Conservation (phyloP, 53 echinoderm and acorn worm species). For the Actinopyga echinites region DNA sequence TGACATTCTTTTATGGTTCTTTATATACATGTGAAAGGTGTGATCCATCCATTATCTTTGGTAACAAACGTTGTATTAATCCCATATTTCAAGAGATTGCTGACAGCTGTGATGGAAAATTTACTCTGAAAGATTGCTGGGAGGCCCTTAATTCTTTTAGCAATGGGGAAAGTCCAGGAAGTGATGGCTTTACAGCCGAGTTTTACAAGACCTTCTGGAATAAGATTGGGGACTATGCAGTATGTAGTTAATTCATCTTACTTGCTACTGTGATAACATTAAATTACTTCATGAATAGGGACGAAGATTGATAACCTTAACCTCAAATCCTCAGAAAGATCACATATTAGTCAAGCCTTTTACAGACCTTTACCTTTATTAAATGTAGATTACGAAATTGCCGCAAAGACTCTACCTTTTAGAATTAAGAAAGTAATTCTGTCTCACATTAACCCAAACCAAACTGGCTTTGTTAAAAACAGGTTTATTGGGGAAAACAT, state of each 20-base stretch:
- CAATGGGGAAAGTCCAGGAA: too few relatives aligned
- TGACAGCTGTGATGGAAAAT: background rate
- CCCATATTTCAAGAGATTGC: background rate
- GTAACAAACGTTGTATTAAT: background rate
- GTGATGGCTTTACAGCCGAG: too few relatives aligned
- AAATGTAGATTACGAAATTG: too few relatives aligned
- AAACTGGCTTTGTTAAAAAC: slow-evolving; percentile 41
- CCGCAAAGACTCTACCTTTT: too few relatives aligned
- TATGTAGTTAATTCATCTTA: background rate
- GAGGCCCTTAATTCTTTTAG: too few relatives aligned
- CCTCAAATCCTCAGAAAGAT: background rate
- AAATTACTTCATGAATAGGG: background rate
- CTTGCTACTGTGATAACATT: background rate
- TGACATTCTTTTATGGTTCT: background rate
- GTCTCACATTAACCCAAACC: background rate
- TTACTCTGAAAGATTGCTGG: background rate
- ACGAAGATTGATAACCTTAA: background rate
- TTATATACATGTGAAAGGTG: background rate
- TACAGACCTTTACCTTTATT: background rate
- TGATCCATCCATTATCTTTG: background rate
- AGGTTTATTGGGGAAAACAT: slow-evolving; percentile 59
- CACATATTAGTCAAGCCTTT: background rate
- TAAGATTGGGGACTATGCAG: background rate
- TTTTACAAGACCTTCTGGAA: background rate
- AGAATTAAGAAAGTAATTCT: background rate